phyloP scores from a whole-genome alignment of 2,113 vertebrate species.

The Mobula hypostoma region DNA sequence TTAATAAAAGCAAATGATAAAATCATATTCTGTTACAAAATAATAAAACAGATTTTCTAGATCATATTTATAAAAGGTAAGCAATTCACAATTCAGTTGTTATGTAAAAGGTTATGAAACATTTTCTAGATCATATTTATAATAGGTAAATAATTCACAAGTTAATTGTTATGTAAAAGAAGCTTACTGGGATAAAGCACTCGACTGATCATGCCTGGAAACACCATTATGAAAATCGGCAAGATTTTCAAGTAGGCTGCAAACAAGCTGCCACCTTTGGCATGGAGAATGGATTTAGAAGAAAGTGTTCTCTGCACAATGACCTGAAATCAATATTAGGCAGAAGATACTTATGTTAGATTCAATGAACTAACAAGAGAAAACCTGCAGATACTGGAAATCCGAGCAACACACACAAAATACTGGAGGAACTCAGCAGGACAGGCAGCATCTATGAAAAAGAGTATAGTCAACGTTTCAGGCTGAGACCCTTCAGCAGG shows the following conservation, averaged over 20 bases:
- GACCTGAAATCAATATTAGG: constrained; percentile 60
- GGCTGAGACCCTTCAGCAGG: no score
- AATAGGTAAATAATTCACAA: not conserved
- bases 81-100: not conserved
- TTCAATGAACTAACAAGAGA: not conserved
- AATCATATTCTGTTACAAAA: not conserved
- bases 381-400: no score
- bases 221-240: constrained; percentile 85
- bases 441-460: no score
- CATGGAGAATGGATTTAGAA: constrained; percentile 82
- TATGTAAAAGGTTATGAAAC: not conserved
- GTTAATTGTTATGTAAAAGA: not conserved
- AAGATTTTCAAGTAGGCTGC: constrained; percentile 84
- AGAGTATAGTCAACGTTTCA: no score
- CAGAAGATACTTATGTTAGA: not conserved
- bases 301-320: constrained; percentile 90
- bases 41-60: not conserved
- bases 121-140: not conserved
- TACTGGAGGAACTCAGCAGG: no score
- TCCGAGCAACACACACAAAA: no score
- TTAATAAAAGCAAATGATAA: not conserved
- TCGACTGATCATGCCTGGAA: constrained; percentile 93
- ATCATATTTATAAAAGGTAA: not conserved
- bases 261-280: constrained; percentile 86
- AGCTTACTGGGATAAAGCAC: constrained; percentile 81